Percentiles rank a stretch among this genome's conserved stretches.
These are phyloP conservation scores for Eubasilissa regina DNA, from an alignment of 1,140 invertebrate species.

Conservation along the genomic window DNA sequence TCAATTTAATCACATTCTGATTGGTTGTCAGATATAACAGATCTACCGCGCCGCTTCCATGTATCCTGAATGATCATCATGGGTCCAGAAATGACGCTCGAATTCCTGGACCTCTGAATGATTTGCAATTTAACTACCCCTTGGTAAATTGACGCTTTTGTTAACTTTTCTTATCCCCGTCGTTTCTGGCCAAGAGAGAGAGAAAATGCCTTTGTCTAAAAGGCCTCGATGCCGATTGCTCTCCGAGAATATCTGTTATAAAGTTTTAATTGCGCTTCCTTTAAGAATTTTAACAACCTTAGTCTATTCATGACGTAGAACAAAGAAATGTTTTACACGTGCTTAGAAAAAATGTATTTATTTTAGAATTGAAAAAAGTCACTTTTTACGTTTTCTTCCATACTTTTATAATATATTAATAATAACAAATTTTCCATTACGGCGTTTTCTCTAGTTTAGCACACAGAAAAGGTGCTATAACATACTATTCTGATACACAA, in stretches of 20 bases:
- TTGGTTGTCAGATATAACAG: slow-evolving; percentile 58
- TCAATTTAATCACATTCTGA: slow-evolving; percentile 60
- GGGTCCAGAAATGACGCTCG: slow-evolving; percentile 36
- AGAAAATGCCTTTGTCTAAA: slow-evolving; percentile 44
- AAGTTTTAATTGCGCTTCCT: slow-evolving; percentile 3
- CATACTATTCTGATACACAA: no score
- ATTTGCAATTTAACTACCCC: slow-evolving; percentile 56
- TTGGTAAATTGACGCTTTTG: slow-evolving; percentile 55
- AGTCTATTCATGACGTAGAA: no score
- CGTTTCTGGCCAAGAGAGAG: neutral
- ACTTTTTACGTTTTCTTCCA: no score
- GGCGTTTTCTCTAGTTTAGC: no score
- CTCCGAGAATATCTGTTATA: neutral
- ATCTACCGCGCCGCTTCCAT: slow-evolving; percentile 30
- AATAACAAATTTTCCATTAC: no score
- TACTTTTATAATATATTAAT: no score
- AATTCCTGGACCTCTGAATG: slow-evolving; percentile 45
- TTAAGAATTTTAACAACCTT: neutral
- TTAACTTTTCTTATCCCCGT: slow-evolving; percentile 38
- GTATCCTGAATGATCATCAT: slow-evolving; percentile 33
- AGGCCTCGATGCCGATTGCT: neutral
- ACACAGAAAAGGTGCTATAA: no score
- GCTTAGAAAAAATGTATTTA: no score
- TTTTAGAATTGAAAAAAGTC: no score
- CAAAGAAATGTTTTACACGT: no score